Conservation (phyloP, 2,113 vertebrate genomes). For the Rhinoptilus africanus region DNA sequence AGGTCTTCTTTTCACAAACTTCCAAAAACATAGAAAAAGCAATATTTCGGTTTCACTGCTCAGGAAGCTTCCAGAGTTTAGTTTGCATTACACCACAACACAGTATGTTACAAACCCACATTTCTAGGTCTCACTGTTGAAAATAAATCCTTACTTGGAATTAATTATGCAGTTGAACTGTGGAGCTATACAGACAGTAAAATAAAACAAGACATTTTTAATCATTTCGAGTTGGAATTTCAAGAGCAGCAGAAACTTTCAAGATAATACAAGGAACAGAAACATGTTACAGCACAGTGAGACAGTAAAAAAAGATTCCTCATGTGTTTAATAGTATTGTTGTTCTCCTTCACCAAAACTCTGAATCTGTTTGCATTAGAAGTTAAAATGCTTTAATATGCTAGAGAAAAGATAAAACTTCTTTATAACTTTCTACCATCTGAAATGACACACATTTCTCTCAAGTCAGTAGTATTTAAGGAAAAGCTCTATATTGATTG, state of each 20-base stretch:
- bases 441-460: not conserved
- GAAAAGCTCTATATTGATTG: not conserved
- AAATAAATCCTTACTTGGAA: not conserved
- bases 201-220: not conserved
- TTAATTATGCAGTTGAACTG: not conserved
- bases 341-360: not conserved
- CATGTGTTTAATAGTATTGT: not conserved
- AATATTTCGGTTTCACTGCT: not conserved
- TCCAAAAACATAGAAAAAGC: not conserved
- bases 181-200: not conserved
- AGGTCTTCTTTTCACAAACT: not conserved
- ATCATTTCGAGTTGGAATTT: not conserved
- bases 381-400: not conserved
- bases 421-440: not conserved
- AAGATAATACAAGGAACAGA: not conserved
- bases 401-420: not conserved
- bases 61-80: not conserved
- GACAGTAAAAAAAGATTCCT: not conserved
- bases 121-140: not conserved
- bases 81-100: not conserved
- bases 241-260: not conserved
- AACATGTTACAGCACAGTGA: not conserved
- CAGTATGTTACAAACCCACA: not conserved
- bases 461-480: not conserved
- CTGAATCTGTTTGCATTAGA: not conserved